Evolutionary conservation across 2,888 invertebrate genomes (phyloP).

Genomic region (Tetragonula carbonaria): DNA sequence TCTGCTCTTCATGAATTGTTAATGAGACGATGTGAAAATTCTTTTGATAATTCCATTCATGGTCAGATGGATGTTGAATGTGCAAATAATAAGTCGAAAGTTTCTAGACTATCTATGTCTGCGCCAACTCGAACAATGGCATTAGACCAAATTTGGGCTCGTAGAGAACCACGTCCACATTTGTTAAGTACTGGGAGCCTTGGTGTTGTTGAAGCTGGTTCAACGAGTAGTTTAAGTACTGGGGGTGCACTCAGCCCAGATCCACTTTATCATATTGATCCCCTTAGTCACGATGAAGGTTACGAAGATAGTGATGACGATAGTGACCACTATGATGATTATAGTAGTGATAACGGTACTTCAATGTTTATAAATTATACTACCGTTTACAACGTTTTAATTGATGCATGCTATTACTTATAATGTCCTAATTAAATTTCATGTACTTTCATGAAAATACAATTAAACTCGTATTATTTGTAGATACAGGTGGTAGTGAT

Average conservation of each 20-base stretch:
- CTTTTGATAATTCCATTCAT: slow-evolving; percentile 76
- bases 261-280: slow-evolving; percentile 85
- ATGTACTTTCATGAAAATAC: neutral
- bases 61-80: slow-evolving; percentile 70
- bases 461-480: slow-evolving; percentile 28
- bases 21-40: slow-evolving; percentile 87
- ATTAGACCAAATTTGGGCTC: slow-evolving; percentile 93
- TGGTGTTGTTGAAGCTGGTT: slow-evolving; percentile 90
- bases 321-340: slow-evolving; percentile 94
- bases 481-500: slow-evolving; percentile 89
- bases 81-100: slow-evolving; percentile 82
- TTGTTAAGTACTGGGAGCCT: slow-evolving; percentile 92
- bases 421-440: neutral
- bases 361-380: slow-evolving; percentile 19
- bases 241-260: slow-evolving; percentile 94
- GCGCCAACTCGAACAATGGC: slow-evolving; percentile 93
- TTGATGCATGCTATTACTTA: slow-evolving; percentile 24
- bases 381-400: slow-evolving; percentile 14
- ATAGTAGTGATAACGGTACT: slow-evolving; percentile 91
- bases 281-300: slow-evolving; percentile 93
- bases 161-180: slow-evolving; percentile 94
- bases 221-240: slow-evolving; percentile 92
- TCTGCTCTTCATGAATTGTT: slow-evolving; percentile 88
- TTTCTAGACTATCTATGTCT: slow-evolving; percentile 92
- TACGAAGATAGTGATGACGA: slow-evolving; percentile 93